These are phyloP conservation scores for Pleuronectes platessa DNA, from an alignment of 2,113 vertebrate species.

Conservation along the genomic window DNA sequence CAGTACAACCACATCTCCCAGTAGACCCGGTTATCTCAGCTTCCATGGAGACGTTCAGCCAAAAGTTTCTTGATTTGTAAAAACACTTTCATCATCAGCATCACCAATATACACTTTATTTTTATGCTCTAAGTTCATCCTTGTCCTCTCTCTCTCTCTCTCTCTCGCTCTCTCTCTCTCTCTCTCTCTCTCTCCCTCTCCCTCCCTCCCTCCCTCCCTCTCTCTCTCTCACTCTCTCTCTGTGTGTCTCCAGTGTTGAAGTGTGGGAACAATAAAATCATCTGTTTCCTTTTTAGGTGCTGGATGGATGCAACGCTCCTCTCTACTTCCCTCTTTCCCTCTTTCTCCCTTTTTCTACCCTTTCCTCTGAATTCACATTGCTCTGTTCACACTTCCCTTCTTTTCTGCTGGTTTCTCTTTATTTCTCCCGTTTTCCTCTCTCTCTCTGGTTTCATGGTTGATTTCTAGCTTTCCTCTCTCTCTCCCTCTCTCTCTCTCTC, in stretches of 20 bases:
- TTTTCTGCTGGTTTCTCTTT: not conserved
- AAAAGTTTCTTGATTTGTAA: no score
- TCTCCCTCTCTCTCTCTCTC: not conserved
- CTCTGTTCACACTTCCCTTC: not conserved
- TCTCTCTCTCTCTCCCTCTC: not conserved
- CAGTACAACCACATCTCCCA: no score
- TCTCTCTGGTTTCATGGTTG: not conserved
- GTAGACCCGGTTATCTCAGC: no score
- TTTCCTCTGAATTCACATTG: not conserved
- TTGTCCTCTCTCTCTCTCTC: slow-evolving; percentile 1
- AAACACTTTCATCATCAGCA: no score
- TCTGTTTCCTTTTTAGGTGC: slow-evolving; percentile 56
- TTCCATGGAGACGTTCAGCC: no score
- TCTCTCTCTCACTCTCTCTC: not conserved
- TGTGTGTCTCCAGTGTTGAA: not conserved
- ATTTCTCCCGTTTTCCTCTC: not conserved
- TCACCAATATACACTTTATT: no score
- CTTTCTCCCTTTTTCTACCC: not conserved
- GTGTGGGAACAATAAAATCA: not conserved
- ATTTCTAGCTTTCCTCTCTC: not conserved
- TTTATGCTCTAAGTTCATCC: no score
- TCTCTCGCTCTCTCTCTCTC: slow-evolving; percentile 3
- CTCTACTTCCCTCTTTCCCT: not conserved
- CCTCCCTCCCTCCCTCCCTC: slow-evolving; percentile 4
- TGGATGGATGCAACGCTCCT: slow-evolving; percentile 11